Percentiles rank a stretch among this genome's conserved stretches.
These are phyloP conservation scores for Sialia sialis DNA, from an alignment of 2,113 vertebrate species.

Conservation along the genomic window DNA sequence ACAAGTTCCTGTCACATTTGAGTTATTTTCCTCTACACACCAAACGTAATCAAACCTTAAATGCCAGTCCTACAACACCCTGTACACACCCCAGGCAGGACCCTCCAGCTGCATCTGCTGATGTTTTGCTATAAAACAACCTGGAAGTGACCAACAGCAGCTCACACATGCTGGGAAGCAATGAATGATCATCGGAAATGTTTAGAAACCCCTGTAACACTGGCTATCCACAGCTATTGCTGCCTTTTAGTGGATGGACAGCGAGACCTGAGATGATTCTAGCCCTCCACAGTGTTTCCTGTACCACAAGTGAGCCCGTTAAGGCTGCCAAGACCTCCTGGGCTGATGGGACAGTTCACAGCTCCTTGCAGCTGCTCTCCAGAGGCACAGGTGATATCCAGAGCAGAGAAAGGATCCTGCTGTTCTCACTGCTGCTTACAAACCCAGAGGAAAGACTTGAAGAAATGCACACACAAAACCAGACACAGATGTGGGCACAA, in stretches of 20 bases:
- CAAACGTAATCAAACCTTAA: background rate
- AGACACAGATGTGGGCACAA: background rate
- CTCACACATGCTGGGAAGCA: background rate
- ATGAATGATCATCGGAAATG: background rate
- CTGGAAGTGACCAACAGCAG: background rate
- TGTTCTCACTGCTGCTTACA: background rate
- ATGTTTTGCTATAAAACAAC: background rate
- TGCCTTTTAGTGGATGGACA: background rate
- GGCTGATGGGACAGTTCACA: background rate
- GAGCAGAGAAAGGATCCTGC: background rate
- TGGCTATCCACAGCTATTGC: background rate
- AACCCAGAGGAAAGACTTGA: background rate
- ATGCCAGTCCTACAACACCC: fast-evolving
- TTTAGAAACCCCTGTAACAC: background rate
- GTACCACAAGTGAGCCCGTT: background rate
- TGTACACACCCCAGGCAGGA: background rate
- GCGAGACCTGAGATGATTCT: background rate
- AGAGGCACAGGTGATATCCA: background rate
- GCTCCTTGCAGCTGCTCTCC: background rate
- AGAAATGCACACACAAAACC: background rate
- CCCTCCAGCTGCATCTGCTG: background rate
- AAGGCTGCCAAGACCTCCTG: background rate
- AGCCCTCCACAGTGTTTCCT: fast-evolving
- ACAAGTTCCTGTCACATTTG: background rate
- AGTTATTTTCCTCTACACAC: background rate